These are phyloP conservation scores for Turritopsis rubra DNA, from an alignment of 30 jellyfish, hydroid and myxozoan genomes.

Conservation along the genomic window DNA sequence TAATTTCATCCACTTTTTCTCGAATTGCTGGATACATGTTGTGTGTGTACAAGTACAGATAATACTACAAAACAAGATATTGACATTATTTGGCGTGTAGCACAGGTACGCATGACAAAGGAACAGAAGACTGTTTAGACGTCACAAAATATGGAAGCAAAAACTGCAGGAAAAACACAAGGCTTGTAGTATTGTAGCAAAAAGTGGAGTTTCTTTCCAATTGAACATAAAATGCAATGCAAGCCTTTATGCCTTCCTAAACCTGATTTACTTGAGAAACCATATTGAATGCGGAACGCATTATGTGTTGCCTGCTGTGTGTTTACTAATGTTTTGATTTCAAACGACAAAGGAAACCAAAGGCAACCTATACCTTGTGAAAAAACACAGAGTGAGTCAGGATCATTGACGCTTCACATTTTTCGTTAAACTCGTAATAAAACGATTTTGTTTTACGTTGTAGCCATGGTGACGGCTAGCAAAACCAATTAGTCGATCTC, in stretches of 20 bases:
- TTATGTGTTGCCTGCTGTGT: too few relatives aligned
- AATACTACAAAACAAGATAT: slow-evolving; percentile 45
- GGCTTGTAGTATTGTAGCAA: too few relatives aligned
- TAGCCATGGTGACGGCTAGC: slow-evolving; percentile 65
- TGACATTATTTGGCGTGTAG: background rate
- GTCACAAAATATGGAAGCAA: too few relatives aligned
- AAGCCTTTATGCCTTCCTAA: too few relatives aligned
- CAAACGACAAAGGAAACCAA: too few relatives aligned
- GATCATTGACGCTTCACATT: slow-evolving; percentile 72
- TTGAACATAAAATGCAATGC: too few relatives aligned
- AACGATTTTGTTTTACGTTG: slow-evolving; percentile 28
- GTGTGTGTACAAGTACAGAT: slow-evolving; percentile 66
- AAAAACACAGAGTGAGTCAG: slow-evolving; percentile 77
- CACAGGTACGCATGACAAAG: background rate
- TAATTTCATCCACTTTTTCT: slow-evolving; percentile 69
- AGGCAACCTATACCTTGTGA: slow-evolving; percentile 43
- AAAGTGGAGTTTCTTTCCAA: too few relatives aligned
- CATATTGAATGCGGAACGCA: too few relatives aligned
- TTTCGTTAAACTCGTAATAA: slow-evolving; percentile 42
- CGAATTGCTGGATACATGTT: slow-evolving; percentile 58
- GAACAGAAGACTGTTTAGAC: too few relatives aligned
- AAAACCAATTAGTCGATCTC: slow-evolving; percentile 72
- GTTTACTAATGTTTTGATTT: too few relatives aligned
- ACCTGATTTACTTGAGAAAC: too few relatives aligned
- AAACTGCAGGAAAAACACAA: too few relatives aligned